phyloP scores from a whole-genome alignment of 2,797 vertebrate genomes.

The Hirundo rustica region DNA sequence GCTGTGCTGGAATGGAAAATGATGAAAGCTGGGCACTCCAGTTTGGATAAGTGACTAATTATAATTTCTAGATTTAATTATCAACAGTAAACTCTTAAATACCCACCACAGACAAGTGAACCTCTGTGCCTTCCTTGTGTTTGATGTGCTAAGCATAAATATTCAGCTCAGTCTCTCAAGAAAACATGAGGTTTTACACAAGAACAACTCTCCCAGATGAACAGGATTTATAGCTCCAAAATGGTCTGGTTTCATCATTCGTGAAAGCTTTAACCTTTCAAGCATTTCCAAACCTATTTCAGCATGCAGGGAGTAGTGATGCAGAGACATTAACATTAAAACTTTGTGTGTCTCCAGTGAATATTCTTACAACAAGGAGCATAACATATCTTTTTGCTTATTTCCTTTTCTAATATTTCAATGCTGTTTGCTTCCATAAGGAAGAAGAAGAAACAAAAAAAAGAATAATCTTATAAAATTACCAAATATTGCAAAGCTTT shows the following conservation, averaged over 20 bases:
- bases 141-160: conserved; percentile 55
- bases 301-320: conserved; percentile 44
- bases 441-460: neutral
- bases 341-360: conserved; percentile 50
- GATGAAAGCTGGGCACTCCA: neutral
- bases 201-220: conserved; percentile 58
- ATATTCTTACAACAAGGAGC: conserved; percentile 13
- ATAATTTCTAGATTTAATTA: conserved; percentile 18
- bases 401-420: conserved; percentile 29
- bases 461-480: neutral
- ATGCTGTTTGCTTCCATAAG: neutral
- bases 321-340: conserved; percentile 62
- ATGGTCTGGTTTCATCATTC: conserved; percentile 55
- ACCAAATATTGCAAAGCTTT: neutral
- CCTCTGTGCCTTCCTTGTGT: conserved; percentile 7
- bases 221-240: conserved; percentile 61
- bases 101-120: conserved; percentile 1
- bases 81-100: conserved; percentile 25
- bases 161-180: conserved; percentile 54
- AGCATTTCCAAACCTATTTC: conserved; percentile 57
- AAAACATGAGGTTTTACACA: conserved; percentile 64
- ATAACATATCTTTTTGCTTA: neutral
- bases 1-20: neutral
- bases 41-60: neutral
- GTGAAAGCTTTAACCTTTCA: conserved; percentile 64